A percentile compares a stretch with the other conserved stretches of the same genome.
Conservation (phyloP, 2,888 invertebrate genomes). For the Heliothis peltigera region DNA sequence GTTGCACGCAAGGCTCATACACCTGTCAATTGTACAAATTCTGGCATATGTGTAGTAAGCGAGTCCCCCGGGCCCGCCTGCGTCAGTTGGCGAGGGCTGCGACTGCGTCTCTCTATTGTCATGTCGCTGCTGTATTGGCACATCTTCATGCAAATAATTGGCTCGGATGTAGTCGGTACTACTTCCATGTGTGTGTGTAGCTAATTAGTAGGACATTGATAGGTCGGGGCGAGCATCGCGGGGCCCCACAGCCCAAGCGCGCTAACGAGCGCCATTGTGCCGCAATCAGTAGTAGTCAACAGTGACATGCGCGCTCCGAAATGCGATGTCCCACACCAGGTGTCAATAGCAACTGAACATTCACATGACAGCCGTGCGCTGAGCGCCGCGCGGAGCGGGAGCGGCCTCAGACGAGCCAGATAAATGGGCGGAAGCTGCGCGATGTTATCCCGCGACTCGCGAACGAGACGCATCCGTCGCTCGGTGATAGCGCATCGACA, state of each 20-base stretch:
- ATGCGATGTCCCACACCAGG: neutral
- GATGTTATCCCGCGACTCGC: slow-evolving; percentile 64
- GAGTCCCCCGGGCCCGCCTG: neutral
- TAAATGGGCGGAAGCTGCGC: slow-evolving; percentile 74
- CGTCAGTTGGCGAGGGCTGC: neutral
- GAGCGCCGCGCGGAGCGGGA: slow-evolving; percentile 1
- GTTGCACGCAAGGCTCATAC: too few relatives aligned
- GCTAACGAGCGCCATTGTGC: slow-evolving; percentile 66
- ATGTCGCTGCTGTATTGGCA: slow-evolving; percentile 1
- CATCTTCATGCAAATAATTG: slow-evolving; percentile 23
- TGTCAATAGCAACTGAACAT: neutral
- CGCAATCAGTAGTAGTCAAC: slow-evolving; percentile 49
- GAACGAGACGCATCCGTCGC: slow-evolving; percentile 66
- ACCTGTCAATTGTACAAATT: too few relatives aligned
- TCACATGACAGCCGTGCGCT: neutral
- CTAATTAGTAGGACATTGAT: slow-evolving; percentile 41
- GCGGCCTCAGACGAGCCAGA: slow-evolving; percentile 62
- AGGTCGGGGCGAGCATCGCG: slow-evolving; percentile 10
- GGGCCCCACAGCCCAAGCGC: neutral
- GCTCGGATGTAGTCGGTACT: neutral
- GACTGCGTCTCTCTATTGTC: slow-evolving; percentile 1
- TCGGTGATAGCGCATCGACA: slow-evolving; percentile 58
- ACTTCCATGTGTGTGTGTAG: neutral
- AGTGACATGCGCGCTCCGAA: neutral
- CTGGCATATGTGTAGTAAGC: too few relatives aligned